phyloP scores from a whole-genome alignment of 2,113 vertebrate genomes.

The Thinocorus orbignyianus region DNA sequence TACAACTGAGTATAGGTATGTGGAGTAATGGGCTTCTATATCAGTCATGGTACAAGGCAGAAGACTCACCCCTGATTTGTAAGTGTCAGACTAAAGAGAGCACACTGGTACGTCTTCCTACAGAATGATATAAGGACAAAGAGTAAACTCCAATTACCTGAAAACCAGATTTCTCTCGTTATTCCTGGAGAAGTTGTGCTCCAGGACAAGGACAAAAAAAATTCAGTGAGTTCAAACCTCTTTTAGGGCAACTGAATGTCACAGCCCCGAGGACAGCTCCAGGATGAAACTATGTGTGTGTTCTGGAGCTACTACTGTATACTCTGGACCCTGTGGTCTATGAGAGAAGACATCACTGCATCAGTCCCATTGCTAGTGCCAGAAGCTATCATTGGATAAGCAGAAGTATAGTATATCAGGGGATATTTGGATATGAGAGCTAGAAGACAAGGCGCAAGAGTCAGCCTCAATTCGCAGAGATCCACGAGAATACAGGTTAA shows the following conservation, averaged over 20 bases:
- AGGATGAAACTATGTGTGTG: not conserved
- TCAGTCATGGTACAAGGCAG: not conserved
- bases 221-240: not conserved
- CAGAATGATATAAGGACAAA: not conserved
- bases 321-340: not conserved
- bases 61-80: not conserved
- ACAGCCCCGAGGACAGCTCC: not conserved
- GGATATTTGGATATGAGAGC: not conserved
- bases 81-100: not conserved
- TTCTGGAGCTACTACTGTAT: not conserved
- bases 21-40: not conserved
- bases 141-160: not conserved
- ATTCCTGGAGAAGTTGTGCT: not conserved
- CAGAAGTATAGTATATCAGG: not conserved
- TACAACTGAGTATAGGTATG: not conserved
- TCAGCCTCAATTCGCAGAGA: not conserved
- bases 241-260: not conserved
- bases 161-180: not conserved
- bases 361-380: not conserved
- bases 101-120: not conserved
- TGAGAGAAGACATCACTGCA: not conserved
- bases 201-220: not conserved
- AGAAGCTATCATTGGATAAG: not conserved
- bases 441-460: not conserved
- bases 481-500: not conserved